Conservation (phyloP, 1,140 invertebrate genomes). For the Bombus vancouverensis region DNA sequence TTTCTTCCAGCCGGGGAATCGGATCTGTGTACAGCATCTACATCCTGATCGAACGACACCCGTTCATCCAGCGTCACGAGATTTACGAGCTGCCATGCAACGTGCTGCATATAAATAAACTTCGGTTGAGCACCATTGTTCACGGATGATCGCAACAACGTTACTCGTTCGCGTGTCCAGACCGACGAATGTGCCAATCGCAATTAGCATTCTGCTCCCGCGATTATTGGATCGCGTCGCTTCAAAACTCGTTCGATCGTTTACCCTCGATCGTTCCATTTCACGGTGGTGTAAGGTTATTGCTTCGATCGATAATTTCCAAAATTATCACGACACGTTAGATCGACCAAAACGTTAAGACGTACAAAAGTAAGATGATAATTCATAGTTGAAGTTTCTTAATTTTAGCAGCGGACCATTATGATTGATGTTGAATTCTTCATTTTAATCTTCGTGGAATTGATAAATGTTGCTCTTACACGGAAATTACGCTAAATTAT, state of each 20-base stretch:
- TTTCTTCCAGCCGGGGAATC: constrained; percentile 50
- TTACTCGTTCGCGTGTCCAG: neutral
- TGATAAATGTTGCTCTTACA: neutral
- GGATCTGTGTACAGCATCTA: constrained; percentile 61
- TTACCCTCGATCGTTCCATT: neutral
- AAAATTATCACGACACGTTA: neutral
- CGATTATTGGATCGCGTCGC: constrained; percentile 50
- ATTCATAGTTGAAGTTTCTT: no score
- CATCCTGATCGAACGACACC: constrained; percentile 48
- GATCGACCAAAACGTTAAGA: no score
- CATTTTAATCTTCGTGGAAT: neutral
- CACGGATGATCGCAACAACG: constrained; percentile 54
- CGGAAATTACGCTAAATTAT: neutral
- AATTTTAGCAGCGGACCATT: no score
- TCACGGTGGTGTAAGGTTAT: fast-evolving
- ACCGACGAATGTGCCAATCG: constrained; percentile 51
- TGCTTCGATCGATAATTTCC: neutral
- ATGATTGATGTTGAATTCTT: no score
- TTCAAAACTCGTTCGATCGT: constrained; percentile 10
- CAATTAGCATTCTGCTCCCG: constrained; percentile 58
- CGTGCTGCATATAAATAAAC: constrained; percentile 59
- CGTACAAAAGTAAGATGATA: no score
- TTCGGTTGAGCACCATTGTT: constrained; percentile 55
- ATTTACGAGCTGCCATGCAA: constrained; percentile 55
- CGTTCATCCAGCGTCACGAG: constrained; percentile 2